Evolutionary conservation across 2,113 vertebrate genomes (phyloP), one percentile per base, ranked within the genome.

Genomic region (Cyanoramphus novaezelandiae): DNA sequence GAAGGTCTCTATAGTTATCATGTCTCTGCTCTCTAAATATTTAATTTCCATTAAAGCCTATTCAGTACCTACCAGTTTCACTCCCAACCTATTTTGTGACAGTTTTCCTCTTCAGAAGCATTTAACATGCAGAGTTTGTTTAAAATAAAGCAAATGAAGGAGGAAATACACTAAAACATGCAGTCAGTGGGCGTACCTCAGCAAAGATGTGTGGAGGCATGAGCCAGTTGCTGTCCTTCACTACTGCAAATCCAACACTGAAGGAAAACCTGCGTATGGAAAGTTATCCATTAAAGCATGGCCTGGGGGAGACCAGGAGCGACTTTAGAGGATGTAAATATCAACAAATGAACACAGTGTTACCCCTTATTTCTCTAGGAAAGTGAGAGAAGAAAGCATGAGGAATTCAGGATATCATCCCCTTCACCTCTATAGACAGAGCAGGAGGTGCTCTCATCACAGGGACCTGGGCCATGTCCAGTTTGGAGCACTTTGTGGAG

Each of bases 181-280:
- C 0, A 0, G 1, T 6, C 1, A 2, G 64, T 21, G 41, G 62
- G 15, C 21, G 2, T 5, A 18, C 50, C 44, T 37, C 33, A 10
- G 80, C 3, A 39, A 31, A 31, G 31, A 11, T 13, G 9, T 4
- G 1, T 1, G 7, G 59, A 28, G 65, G 17, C 12, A 3, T 3
- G 27, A 62, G 82, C 19, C 37, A 57, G 33, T 11, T n/a, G 14
- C 24, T 18, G 44, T 5, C 23, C 74, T 65, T 13, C 69, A 5
- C 2, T 28, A 10, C 31, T 72, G 65, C 57, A 17, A 44, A 43
- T 10, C 2, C 19, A 72, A 17, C 28, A n/a, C 25, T 33, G 7
- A 5, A 5, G 50, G n/a, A 50, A 69, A 14, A 20, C 41, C 55
- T 62, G 21, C 41, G 13, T 15, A 1, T 0, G 41, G 21, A 9